Base-by-base conservation (phyloP, 1,140 invertebrate species). In the Delia radicum region DNA sequence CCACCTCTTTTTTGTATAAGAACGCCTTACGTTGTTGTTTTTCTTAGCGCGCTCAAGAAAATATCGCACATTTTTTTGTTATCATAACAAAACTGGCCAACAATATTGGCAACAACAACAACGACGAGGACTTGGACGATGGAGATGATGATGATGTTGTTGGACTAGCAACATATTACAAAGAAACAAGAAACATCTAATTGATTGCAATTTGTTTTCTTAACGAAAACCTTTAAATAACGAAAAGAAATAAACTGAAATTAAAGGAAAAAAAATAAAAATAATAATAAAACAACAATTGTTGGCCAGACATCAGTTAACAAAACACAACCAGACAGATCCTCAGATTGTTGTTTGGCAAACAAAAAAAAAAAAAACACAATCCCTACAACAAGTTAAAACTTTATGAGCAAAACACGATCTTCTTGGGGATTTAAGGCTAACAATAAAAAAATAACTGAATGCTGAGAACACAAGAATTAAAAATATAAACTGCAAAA, bases 131-230 rank as follows among this genome's bases (percentile, higher is more conserved):
- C 2, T 55, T 55, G 29, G 28, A 26, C 62, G 3, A 69, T 21
- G 21, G 12, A 21, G 10, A 18, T 18, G 31, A 26, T 63, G 62
- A 65, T 65, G 15, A 65, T 65, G 62, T 63, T 26, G 61, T 2
- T n/a, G n/a, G n/a, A n/a, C n/a, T n/a, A n/a, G n/a, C 61, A 21
- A 61, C 55, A 37, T 18, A 3, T 26, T 42, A 21, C 46, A 29
- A 15, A 42, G 24, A 26, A 48, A 18, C 37, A n/a, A 10, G 5
- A 0, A 72, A 42, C 42, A 61, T 65, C 75, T 76, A 76, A 76
- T 76, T 76, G 69, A 73, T 76, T 37, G 75, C 75, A 73, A 76
- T 73, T 76, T 65, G 75, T 63, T 46, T 63, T 74, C 61, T 37
- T 31, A 55, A 21, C 37, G 29, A 21, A 75, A 48, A 65, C 15